Evolutionary conservation across 2,113 vertebrate genomes (phyloP).

Genomic region (Ancistrus triradiatus): DNA sequence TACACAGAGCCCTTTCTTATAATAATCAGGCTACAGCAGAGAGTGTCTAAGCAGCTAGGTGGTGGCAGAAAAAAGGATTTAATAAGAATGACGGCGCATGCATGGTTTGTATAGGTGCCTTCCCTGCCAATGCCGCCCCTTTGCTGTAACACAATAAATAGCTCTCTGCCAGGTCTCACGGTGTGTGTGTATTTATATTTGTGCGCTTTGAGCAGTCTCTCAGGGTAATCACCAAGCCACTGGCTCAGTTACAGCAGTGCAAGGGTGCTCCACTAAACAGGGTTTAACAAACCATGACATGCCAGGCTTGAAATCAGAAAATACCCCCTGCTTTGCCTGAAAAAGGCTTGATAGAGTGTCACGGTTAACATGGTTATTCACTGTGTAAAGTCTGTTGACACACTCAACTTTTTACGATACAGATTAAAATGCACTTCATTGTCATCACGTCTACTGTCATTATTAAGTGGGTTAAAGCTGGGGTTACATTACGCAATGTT

Average conservation of each 20-base stretch:
- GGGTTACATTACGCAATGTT: no score
- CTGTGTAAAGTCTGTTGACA: no score
- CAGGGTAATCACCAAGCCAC: slow-evolving; percentile 6
- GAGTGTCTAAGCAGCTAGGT: slow-evolving; percentile 27
- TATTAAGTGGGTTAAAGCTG: no score
- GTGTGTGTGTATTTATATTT: slow-evolving; percentile 3
- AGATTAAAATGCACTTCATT: no score
- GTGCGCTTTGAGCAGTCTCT: slow-evolving; percentile 20
- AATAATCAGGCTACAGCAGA: slow-evolving; percentile 43
- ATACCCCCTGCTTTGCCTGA: no score
- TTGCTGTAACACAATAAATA: slow-evolving; percentile 33
- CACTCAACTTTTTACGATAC: no score
- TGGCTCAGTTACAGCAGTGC: slow-evolving; percentile 12
- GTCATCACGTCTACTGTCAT: no score
- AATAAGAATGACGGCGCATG: slow-evolving; percentile 25
- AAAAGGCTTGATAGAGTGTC: no score
- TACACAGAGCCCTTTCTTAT: slow-evolving; percentile 20
- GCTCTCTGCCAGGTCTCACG: slow-evolving; percentile 17
- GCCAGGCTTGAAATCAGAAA: no score
- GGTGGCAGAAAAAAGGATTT: slow-evolving; percentile 4
- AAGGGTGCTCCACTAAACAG: slow-evolving; percentile 18
- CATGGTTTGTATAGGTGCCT: neutral
- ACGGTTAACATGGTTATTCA: no score
- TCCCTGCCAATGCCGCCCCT: slow-evolving; percentile 6
- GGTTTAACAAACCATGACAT: no score